A percentile compares a stretch with the other conserved stretches of the same genome.
phyloP scores from a whole-genome alignment of 2,888 invertebrate species.

The Tachystola acroxantha region DNA sequence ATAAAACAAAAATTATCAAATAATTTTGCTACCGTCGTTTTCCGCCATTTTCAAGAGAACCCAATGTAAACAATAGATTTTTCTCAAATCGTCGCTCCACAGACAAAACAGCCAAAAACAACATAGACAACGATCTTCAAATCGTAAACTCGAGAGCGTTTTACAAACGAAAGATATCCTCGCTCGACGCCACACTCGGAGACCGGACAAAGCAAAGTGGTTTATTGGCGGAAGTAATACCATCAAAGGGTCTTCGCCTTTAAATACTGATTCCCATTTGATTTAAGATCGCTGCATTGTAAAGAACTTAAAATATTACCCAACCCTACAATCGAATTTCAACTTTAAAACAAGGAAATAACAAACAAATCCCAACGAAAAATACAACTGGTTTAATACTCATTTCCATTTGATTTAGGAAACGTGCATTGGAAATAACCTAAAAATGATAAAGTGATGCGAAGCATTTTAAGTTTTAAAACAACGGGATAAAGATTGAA shows the following conservation, averaged over 20 bases:
- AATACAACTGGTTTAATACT: slow-evolving; percentile 27
- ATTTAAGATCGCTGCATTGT: slow-evolving; percentile 60
- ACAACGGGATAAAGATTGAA: slow-evolving; percentile 8
- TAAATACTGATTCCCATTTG: slow-evolving; percentile 66
- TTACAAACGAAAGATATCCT: slow-evolving; percentile 18
- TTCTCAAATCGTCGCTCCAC: too few species aligned
- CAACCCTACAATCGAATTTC: slow-evolving; percentile 4
- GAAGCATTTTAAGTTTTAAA: slow-evolving; percentile 7
- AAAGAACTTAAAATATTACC: slow-evolving; percentile 32
- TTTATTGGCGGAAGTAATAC: slow-evolving; percentile 71
- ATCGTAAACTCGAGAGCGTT: too few species aligned
- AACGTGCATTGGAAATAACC: slow-evolving; percentile 52
- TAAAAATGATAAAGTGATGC: too few species aligned
- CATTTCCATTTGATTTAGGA: slow-evolving; percentile 72
- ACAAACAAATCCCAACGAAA: neutral
- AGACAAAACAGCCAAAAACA: too few species aligned
- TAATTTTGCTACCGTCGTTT: too few species aligned
- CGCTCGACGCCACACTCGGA: slow-evolving; percentile 18
- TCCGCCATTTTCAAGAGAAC: too few species aligned
- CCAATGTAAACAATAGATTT: too few species aligned
- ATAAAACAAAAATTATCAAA: too few species aligned
- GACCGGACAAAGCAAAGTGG: slow-evolving; percentile 46
- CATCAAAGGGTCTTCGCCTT: slow-evolving; percentile 50
- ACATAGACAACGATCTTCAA: too few species aligned
- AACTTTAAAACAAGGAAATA: slow-evolving; percentile 3